Base-by-base conservation (phyloP, 2,113 vertebrate species). In the Paramormyrops kingsleyae region DNA sequence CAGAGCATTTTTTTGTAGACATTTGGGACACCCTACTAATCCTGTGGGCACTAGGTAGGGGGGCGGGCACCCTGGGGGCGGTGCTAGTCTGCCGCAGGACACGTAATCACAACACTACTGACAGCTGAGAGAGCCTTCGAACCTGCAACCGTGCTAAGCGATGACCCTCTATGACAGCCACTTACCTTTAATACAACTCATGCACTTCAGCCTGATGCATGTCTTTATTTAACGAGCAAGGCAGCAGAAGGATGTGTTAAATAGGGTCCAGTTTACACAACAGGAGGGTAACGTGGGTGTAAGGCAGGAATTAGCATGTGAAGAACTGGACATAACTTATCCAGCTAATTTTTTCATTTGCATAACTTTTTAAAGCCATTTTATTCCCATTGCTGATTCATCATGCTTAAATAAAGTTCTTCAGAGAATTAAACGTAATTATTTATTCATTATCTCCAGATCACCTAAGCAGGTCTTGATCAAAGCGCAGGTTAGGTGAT, bases 181-280 rank as follows among this genome's bases (percentile, higher is more conserved):
- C 15, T 13, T 77, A 77, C 27, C 70, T 77, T 77, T 17, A 77
- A 19, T 39, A 39, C 74, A 42, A 8, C 1, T 95, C 91, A 93
- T 95, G 94, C 95, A 94, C 94, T 96, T 96, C 94, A 95, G 93
- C 95, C 74, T 96, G 95, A 96, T 96, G 96, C 95, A 95, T 96
- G 95, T 96, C 95, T 95, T 95, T 96, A 95, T 96, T 96, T 95
- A 95, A 77, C 94, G 94, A 95, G 94, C 94, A 94, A 95, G 94
- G 95, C 95, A 95, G 93, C 94, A 94, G 95, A 94, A 95, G 90
- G 94, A 94, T 91, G 94, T 94, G 95, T 95, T 96, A 96, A 96
- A 95, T 95, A 94, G 2, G 94, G 95, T 95, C 95, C 95, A 95
- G 95, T 95, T 96, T 95, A 96, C 95, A 42, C 74, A 39, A 35